Base-by-base conservation (phyloP, 2,113 vertebrate genomes). In the Gymnorhina tibicen region DNA sequence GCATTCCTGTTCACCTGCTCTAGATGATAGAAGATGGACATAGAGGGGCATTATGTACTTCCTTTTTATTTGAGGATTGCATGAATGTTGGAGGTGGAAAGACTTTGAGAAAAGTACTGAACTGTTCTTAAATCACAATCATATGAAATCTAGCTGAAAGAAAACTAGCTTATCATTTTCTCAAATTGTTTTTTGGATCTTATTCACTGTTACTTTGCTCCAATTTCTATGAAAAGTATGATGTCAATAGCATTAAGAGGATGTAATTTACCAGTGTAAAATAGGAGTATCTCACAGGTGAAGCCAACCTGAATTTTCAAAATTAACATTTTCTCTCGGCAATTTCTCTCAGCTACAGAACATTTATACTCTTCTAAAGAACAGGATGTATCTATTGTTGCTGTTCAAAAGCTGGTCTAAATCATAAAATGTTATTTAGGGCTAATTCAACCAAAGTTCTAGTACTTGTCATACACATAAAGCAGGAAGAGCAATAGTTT, bases 401-500 rank as follows among this genome's bases (percentile, higher is more conserved):
- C 64, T 94, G 58, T 74, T 89, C 14, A 85, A 89, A 93, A 88
- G 63, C 16, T 93, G 14, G 13, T 92, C 42, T 64, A 82, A 72
- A 89, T 76, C 63, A 92, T 66, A 75, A 72, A 91, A 94, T 7
- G 9, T 86, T 95, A 66, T 92, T 97, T 91, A 96, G 42, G 85
- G 27, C 10, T 64, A 26, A 92, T 63, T 83, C 70, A 75, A 68
- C 78, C 62, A 9, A 72, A 76, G 7, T 44, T 76, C 32, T 79
- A 21, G 13, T 96, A 90, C 56, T 90, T 96, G 60, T 35, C 46
- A 44, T 81, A 72, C 13, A 24, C 7, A 0, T 74, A 53, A 89
- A 84, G 13, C 32, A 93, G 58, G 33, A 87, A 90, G 16, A 89
- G 30, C 74, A 93, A 81, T 91, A 94, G 64, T 91, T 93, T 37